Base-by-base conservation (phyloP, 2,888 invertebrate genomes). In the Spilosoma lubricipeda region DNA sequence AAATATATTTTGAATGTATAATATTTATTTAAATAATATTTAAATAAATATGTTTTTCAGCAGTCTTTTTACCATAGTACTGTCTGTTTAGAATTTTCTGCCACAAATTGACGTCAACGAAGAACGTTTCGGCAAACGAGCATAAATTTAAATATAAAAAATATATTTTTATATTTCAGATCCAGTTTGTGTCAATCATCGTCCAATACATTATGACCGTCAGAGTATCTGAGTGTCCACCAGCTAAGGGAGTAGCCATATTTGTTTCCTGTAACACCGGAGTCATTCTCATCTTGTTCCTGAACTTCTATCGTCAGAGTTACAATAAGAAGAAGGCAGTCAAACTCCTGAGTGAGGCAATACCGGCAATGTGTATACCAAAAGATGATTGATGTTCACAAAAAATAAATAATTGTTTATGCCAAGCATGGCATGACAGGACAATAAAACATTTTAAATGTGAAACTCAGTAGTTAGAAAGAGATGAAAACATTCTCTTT, bases 181-280 rank as follows among this genome's bases (percentile, higher is more conserved):
- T 96, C 5, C 97, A 97, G 86, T 97, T 97, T 81, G 93, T 96
- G 56, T 96, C 97, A 33, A 96, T 97, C 81, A 93, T 97, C 69
- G 82, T 96, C 0, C 97, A 97, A 81, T 96, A 96, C 81, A 70
- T 93, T 11, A 27, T 93, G 0, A 88, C 96, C 67, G 91, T 96
- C 1, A 91, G 93, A 9, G 89, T 94, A 15, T 96, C 96, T 74
- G 97, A 97, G 2, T 97, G 97, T 83, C 96, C 97, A 27, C 96
- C 96, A 1, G 96, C 97, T 0, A 96, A 94, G 86, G 92, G 94
- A 0, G 90, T 97, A 0, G 94, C 96, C 0, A 90, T 93, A n/a
- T 96, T 97, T 82, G 94, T 97, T 36, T 91, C 94, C 0, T 87
- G 95, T 67, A 97, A 97, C 86, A 95, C 97, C 0, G 83, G 86